Evolutionary conservation across 2,888 invertebrate species (phyloP), one percentile per base, ranked within the genome.

Genomic region (Hypomecis atomaria): DNA sequence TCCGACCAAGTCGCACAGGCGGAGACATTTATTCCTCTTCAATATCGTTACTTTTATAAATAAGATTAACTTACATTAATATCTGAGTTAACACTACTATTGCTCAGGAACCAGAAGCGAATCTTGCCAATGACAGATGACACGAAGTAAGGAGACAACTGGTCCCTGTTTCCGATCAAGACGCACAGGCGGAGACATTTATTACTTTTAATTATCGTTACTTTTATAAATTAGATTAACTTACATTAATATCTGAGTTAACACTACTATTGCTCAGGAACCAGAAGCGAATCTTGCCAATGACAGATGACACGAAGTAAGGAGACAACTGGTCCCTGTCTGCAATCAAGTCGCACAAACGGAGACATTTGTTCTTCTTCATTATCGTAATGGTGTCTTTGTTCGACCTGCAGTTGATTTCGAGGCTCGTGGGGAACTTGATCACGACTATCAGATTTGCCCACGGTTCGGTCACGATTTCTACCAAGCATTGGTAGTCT

Each of bases 221-320:
- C 23, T 23, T 23, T 23, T 23, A 23, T 23, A 23, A 23, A 23
- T 23, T 23, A 23, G 23, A 23, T 23, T 23, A 23, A 23, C 85
- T 82, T 70, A 90, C 92, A 43, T 85, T 83, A 65, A 91, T 82
- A 66, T 90, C 89, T 3, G 81, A 63, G 70, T 91, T 92, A 34
- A 90, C 79, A 63, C 89, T 90, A 79, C 88, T 90, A 61, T 92
- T 91, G 68, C 89, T 89, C 38, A 86, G 62, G 59, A 88, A 92
- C 37, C 81, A 77, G 38, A 92, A 86, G 6, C 84, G 76, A 6
- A 90, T 68, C 50, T 82, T 81, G 8, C 79, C 78, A 53, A 50
- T 76, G 0, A 85, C 78, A 1, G 80, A 75, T 10, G 84, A 72
- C 1, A 83, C 78, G 58, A 81, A 87, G 62, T 88, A 88, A 0